phyloP scores from a whole-genome alignment of 2,888 invertebrate species.

The Melipona bicolor region DNA sequence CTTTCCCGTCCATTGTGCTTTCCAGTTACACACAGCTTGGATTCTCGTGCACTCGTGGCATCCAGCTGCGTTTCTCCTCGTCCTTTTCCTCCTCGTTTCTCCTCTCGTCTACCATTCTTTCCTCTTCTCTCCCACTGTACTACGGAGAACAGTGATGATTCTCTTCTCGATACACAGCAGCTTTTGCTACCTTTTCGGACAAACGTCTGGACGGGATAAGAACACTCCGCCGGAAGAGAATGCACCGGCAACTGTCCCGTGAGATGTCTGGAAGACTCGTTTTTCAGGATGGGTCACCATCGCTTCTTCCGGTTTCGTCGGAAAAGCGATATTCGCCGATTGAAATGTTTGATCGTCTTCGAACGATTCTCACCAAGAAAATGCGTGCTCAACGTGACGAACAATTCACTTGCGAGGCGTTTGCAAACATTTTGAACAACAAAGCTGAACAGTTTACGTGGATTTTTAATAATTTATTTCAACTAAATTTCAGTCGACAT shows the following conservation, averaged over 20 bases:
- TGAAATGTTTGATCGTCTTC: not conserved
- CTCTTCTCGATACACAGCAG: slow-evolving; percentile 35
- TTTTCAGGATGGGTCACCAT: slow-evolving; percentile 1
- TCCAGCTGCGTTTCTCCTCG: slow-evolving; percentile 63
- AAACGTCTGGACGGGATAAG: slow-evolving; percentile 22
- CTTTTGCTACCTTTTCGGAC: slow-evolving; percentile 41
- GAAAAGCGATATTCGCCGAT: not conserved
- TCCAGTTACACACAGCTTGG: slow-evolving; percentile 72
- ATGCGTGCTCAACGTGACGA: not conserved
- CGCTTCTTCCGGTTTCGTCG: not conserved
- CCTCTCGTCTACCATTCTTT: not conserved
- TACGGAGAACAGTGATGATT: slow-evolving; percentile 24
- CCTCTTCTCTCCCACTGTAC: not conserved
- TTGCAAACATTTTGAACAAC: too few species aligned
- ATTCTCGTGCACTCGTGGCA: slow-evolving; percentile 66
- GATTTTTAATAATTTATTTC: too few species aligned
- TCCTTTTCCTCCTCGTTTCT: slow-evolving; percentile 36
- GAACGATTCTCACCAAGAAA: not conserved
- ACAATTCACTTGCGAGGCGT: not conserved
- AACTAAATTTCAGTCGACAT: too few species aligned
- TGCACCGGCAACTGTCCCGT: not conserved
- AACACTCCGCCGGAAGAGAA: slow-evolving; percentile 14
- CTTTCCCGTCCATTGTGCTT: slow-evolving; percentile 79
- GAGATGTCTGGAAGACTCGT: not conserved
- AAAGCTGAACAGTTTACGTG: too few species aligned